phyloP scores from a whole-genome alignment of 2,113 vertebrate species.

The Oryzias javanicus region DNA sequence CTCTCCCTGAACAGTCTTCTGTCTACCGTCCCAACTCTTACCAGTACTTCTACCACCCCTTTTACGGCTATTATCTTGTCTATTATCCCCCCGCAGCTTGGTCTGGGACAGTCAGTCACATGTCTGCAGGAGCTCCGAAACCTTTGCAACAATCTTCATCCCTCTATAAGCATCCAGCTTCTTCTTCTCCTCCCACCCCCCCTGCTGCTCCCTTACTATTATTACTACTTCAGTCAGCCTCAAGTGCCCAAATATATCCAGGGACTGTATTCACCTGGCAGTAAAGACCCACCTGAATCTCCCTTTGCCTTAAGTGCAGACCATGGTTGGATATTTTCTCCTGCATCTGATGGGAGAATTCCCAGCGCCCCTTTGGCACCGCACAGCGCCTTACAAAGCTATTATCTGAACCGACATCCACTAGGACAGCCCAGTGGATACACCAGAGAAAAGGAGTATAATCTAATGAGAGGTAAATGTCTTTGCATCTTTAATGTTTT shows the following conservation, averaged over 20 bases:
- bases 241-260: not conserved
- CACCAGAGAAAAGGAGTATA: not conserved
- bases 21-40: conserved; percentile 5
- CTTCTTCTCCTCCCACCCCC: not conserved
- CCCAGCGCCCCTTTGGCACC: conserved; percentile 1
- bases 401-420: not conserved
- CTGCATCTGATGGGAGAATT: not conserved
- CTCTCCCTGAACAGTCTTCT: not conserved
- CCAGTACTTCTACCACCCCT: conserved; percentile 21
- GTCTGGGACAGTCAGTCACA: not conserved
- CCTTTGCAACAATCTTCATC: not conserved
- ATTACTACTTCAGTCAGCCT: conserved; percentile 20
- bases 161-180: not conserved
- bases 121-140: not conserved
- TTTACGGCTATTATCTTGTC: conserved; percentile 24
- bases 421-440: not conserved
- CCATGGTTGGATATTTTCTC: not conserved
- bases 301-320: not conserved
- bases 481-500: not conserved
- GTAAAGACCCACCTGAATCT: conserved; percentile 1
- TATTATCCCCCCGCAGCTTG: conserved; percentile 13
- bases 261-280: not conserved
- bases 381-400: not conserved
- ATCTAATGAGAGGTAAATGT: conserved; percentile 36
- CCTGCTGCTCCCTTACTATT: conserved; percentile 8